phyloP scores from a whole-genome alignment of 2,113 vertebrate species.

The Microcebus lehilahytsara region DNA sequence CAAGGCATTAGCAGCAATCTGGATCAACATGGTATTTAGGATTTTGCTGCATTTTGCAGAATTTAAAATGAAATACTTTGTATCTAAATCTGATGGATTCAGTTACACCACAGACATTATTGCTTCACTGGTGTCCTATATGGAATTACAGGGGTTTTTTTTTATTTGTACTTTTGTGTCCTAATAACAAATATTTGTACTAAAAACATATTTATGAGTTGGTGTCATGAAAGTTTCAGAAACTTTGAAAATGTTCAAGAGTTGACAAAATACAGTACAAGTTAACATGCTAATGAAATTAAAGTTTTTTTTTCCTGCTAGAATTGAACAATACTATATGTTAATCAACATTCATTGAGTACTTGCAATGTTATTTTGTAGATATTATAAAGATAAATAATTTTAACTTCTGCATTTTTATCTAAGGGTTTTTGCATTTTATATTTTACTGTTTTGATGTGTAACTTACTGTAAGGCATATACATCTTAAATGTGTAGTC shows the following conservation, averaged over 20 bases:
- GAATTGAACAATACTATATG: background rate
- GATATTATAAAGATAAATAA: background rate
- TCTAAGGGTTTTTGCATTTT: background rate
- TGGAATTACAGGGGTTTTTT: background rate
- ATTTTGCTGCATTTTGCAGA: conserved; percentile 40
- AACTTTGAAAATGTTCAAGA: conserved; percentile 30
- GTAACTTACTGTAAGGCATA: background rate
- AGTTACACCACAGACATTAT: background rate
- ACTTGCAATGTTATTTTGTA: background rate
- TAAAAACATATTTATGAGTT: background rate
- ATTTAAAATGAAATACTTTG: conserved; percentile 30
- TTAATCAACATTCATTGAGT: background rate
- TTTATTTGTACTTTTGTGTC: background rate
- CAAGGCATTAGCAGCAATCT: background rate
- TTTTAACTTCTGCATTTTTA: background rate
- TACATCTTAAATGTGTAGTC: background rate
- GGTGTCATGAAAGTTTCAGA: background rate
- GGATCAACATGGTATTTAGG: background rate
- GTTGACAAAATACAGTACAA: background rate
- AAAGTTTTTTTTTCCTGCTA: background rate
- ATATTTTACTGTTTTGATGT: background rate
- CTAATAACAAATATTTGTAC: background rate
- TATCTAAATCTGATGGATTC: background rate
- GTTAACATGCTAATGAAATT: background rate
- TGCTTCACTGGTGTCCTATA: background rate